Evolutionary conservation across 2,888 invertebrate species (phyloP), one percentile per base, ranked within the genome.

Genomic region (Digitonthophagus gazella): DNA sequence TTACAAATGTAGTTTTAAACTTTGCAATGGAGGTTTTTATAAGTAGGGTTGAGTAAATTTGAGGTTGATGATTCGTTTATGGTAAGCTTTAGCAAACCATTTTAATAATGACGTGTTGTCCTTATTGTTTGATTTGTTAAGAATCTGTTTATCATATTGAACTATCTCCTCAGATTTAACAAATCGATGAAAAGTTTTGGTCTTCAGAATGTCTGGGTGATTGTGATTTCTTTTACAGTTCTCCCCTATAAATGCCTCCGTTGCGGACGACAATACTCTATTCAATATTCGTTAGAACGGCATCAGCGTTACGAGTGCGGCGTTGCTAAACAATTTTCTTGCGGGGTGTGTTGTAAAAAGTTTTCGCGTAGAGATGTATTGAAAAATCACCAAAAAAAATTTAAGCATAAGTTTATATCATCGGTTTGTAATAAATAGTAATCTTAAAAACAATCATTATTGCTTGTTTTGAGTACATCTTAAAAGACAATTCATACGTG

Each of bases 291-390:
- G 74, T 82, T 88, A 72, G 85, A 85, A 71, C 83, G 87, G 8
- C 88, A 89, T 75, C 77, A 87, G 71, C 84, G 84, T 69, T 84
- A 86, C 75, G 88, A 89, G 75, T 89, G 89, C 75, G 88, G 88
- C 72, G 85, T 86, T 68, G 84, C 83, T 74, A 84, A 83, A 74
- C 81, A 80, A 72, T 84, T 84, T 75, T 76, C 77, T 67, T 84
- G 84, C 75, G 75, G 76, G 65, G 80, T 82, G 71, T 84, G 83
- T 76, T 78, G 76, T 22, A 77, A 78, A 72, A 80, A 78, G 72
- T 83, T 83, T 73, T 79, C 81, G 44, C 79, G 83, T 67, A 74
- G 80, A 76, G 83, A 83, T 76, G 78, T 79, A 71, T 76, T 82
- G 74, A 76, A 82, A 65, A 73, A 74, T 70, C 78, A 79, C 68